phyloP scores from a whole-genome alignment of 2,113 vertebrate species.

The Syngnathus typhle region DNA sequence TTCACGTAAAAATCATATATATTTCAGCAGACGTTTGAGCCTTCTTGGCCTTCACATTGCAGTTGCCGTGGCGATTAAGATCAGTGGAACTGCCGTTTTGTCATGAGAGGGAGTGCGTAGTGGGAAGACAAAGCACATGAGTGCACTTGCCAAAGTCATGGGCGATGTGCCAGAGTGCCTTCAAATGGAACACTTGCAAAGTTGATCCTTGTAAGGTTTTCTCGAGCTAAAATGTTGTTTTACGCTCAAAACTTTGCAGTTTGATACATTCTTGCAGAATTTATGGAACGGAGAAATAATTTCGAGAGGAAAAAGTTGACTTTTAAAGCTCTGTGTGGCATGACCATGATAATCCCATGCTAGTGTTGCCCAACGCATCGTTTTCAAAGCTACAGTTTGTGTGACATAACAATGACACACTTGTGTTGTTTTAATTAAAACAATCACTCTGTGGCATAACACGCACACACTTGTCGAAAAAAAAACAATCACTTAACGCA shows the following conservation, averaged over 20 bases:
- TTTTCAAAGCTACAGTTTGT: neutral
- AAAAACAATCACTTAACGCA: neutral
- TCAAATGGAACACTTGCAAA: neutral
- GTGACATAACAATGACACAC: neutral
- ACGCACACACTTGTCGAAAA: neutral
- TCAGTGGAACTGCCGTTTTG: neutral
- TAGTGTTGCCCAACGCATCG: neutral
- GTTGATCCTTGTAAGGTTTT: neutral
- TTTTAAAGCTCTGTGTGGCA: too few species aligned
- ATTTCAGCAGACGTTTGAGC: neutral
- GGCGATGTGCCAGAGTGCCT: neutral
- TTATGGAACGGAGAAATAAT: neutral
- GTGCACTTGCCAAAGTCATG: slow-evolving; percentile 6
- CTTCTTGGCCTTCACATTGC: neutral
- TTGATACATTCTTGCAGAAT: neutral
- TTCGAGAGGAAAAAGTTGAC: neutral
- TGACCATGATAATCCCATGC: neutral
- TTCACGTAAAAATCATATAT: neutral
- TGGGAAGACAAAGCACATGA: neutral
- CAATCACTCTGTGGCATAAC: neutral
- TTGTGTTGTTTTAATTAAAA: neutral
- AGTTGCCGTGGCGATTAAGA: slow-evolving; percentile 1
- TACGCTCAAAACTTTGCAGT: neutral
- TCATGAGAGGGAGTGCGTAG: neutral
- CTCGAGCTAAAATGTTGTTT: neutral